Evolutionary conservation across 2,888 invertebrate genomes (phyloP), one percentile per base, ranked within the genome.

Genomic region (Leptinotarsa peninsularis): DNA sequence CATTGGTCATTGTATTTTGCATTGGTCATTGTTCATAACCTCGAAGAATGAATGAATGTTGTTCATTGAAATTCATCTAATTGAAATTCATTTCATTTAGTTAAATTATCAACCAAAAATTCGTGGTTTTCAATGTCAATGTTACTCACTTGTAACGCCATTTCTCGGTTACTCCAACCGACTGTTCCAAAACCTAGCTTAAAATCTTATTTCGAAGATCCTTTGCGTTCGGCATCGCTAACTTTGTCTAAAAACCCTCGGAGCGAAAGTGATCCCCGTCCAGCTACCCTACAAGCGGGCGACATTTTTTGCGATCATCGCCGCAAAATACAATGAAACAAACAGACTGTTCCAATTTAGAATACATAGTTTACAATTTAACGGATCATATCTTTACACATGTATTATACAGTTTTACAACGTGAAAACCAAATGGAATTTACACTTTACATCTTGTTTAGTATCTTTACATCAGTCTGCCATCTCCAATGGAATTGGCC

Each of bases 401-500:
- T 85, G 85, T 87, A 88, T 86, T 88, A 88, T 88, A 88, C 88
- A 88, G 87, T 88, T 83, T 86, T 86, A 86, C 85, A 85, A 85
- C 82, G 83, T 85, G 84, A 85, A 85, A 86, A 87, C 87, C 87
- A 85, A 86, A 86, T 82, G 85, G 87, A 89, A 89, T 88, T 89
- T 89, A 89, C 89, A 89, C 88, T 89, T 88, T 89, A 89, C 88
- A 88, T 85, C 85, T 85, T 85, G 84, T 87, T 86, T 88, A 87
- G 86, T 87, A 87, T 86, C 88, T 89, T 89, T 88, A 89, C 88
- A 89, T 89, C 89, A 89, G 89, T 89, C 89, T 88, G 87, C 85
- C 85, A 83, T 84, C 79, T 84, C 81, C 77, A 81, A 81, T 78
- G 78, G 83, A 86, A 84, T 82, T 84, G 85, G 85, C 86, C 84